phyloP scores from a whole-genome alignment of 2,797 vertebrate genomes.

The Diplodus puntazzo region DNA sequence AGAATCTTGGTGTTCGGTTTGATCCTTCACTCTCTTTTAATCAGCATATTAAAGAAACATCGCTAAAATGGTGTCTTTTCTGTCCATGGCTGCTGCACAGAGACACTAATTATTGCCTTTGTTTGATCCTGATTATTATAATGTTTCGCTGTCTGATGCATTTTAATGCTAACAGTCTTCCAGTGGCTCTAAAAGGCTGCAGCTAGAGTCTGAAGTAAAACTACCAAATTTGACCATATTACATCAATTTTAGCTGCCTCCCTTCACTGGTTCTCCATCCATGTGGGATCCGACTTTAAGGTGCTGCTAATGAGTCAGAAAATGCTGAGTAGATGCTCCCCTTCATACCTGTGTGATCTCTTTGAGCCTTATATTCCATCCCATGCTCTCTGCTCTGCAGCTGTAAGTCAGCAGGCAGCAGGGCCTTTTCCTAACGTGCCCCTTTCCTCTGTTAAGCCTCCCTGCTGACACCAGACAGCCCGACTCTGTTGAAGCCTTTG shows the following conservation, averaged over 20 bases:
- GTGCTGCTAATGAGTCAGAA: background rate
- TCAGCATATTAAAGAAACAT: background rate
- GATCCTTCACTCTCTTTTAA: background rate
- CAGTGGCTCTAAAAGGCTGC: background rate
- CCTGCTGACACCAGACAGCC: background rate
- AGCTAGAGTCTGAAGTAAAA: background rate
- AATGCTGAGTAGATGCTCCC: background rate
- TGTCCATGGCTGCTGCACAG: background rate
- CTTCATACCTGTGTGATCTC: background rate
- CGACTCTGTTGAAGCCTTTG: background rate
- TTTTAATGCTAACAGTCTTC: background rate
- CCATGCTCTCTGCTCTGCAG: background rate
- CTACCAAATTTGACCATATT: background rate
- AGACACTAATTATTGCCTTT: background rate
- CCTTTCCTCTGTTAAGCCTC: background rate
- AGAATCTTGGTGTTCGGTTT: background rate
- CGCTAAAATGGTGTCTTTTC: background rate
- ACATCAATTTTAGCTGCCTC: background rate
- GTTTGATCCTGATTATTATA: background rate
- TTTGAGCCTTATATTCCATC: background rate
- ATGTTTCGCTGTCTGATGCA: background rate
- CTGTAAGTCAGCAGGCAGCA: background rate
- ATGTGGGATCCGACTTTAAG: background rate
- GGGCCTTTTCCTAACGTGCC: background rate
- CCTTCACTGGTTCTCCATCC: background rate